Base-by-base conservation (phyloP, 2,797 vertebrate genomes). In the Percopsis omiscomaycus region DNA sequence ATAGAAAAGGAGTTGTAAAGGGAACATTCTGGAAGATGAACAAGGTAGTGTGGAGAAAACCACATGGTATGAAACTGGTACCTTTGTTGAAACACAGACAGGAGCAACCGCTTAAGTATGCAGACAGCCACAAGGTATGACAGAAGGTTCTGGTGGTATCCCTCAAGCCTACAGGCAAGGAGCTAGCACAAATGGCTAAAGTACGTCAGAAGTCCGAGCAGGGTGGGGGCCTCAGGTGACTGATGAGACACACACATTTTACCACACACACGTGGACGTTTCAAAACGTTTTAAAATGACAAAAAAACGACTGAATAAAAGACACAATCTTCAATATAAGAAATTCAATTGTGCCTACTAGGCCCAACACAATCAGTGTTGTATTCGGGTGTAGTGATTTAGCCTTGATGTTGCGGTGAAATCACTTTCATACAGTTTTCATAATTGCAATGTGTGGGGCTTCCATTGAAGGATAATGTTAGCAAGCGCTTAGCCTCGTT, bases 111-210 rank as follows among this genome's bases (percentile, higher is more conserved):
- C 73, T 56, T 55, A 80, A 82, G 55, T 68, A 81, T 71, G 77
- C 74, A 89, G 82, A 89, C 79, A 68, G 76, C 80, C 73, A 75
- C 84, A 85, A 60, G 63, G 32, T 69, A 54, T 53, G 63, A 57
- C 16, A 28, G n/a, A 58, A 16, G 11, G 68, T 71, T 76, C 56
- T 22, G 68, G 68, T 0, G 27, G 64, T 59, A 47, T 55, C 49
- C 11, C 15, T 22, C 46, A 32, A 10, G 3, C 28, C 16, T 10
- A 44, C 32, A 49, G 56, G 56, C 15, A 16, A 13, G 42, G 4
- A 22, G 37, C 5, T n/a, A 45, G 70, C 42, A 63, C 58, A 13
- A 30, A 57, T 57, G 56, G 64, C 45, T 8, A 60, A 45, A 56
- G 42, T 45, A 64, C 11, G 60, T 84, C 81, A 77, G 71, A 83